Conservation (phyloP, 2,888 invertebrate species). For the Diadromus collaris region DNA sequence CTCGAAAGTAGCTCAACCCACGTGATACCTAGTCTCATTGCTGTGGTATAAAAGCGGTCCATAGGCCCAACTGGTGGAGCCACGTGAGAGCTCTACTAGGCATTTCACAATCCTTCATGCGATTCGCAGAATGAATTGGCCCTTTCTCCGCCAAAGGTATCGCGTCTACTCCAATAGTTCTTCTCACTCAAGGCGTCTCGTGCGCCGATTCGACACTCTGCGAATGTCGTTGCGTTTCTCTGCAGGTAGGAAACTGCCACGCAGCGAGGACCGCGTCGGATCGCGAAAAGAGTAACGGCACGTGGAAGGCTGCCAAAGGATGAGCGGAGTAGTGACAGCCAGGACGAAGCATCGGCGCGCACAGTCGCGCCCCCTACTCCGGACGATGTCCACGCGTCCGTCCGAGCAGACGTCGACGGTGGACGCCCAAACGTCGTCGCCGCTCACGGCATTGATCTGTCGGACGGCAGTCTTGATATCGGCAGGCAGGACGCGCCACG, state of each 20-base stretch:
- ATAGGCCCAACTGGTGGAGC: too few species aligned
- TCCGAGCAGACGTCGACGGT: slow-evolving; percentile 71
- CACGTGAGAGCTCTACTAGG: not conserved
- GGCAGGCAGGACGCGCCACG: slow-evolving; percentile 66
- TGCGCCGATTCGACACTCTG: not conserved
- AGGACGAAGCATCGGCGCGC: slow-evolving; percentile 47
- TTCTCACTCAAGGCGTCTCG: not conserved
- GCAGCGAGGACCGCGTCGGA: slow-evolving; percentile 20
- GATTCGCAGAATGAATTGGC: not conserved
- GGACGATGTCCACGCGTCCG: slow-evolving; percentile 69
- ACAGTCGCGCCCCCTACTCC: slow-evolving; percentile 57
- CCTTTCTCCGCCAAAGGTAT: not conserved
- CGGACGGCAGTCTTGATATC: slow-evolving; percentile 79
- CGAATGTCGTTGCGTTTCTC: not conserved
- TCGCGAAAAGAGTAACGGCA: slow-evolving; percentile 28
- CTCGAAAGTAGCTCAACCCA: too few species aligned
- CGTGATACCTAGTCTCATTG: too few species aligned
- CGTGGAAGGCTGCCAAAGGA: slow-evolving; percentile 7
- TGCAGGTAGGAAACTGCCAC: slow-evolving; percentile 38
- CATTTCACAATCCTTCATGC: not conserved
- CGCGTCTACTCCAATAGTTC: not conserved
- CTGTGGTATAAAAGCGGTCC: too few species aligned
- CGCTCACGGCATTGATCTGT: slow-evolving; percentile 79
- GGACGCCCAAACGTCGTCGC: slow-evolving; percentile 78
- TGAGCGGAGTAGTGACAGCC: slow-evolving; percentile 26